Base-by-base conservation (phyloP, 2,797 vertebrate genomes). In the Arnoldichthys spilopterus region DNA sequence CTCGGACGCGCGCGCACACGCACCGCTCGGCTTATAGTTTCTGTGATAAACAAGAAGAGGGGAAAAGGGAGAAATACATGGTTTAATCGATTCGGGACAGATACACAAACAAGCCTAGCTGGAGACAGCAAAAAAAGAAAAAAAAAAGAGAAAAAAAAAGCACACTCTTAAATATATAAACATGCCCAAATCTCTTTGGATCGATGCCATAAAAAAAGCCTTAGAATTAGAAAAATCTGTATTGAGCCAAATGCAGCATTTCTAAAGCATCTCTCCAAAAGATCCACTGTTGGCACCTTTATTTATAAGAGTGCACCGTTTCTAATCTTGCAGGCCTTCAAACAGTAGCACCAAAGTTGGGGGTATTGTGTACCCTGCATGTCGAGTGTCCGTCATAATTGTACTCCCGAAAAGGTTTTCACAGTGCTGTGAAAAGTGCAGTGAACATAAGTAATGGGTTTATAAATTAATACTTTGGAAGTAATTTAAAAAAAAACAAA, bases 391-490 rank as follows among this genome's bases (percentile, higher is more conserved):
- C 9, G 26, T 15, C 22, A 28, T 53, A 47, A 67, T 40, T 77
- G 32, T 62, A 53, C 32, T 37, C 68, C 43, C 68, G 53, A 66
- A 66, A 59, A 24, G 32, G 32, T 32, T 61, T n/a, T 84, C 84
- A 86, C 84, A 84, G 80, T 84, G 80, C 62, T 66, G 37, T 53
- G 71, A 64, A 82, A 79, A 80, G 61, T 80, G 77, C 82, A 80
- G 45, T 53, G 43, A 34, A 70, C 49, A 54, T 43, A 63, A 47
- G 32, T 72, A 68, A 81, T 45, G 47, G 59, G 22, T 62, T 54
- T 75, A 81, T 83, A 79, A 79, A 72, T 83, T 69, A 79, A 71
- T 22, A 53, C 18, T n/a, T 20, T 64, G 58, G 11, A 83, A 58
- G 16, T 18, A 34, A 13, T 24, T 34, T 11, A 6, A 32, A 28